A percentile compares a stretch with the other conserved stretches of the same genome.
Evolutionary conservation across 2,888 invertebrate genomes (phyloP).

Genomic region (Agriopis leucophaearia): DNA sequence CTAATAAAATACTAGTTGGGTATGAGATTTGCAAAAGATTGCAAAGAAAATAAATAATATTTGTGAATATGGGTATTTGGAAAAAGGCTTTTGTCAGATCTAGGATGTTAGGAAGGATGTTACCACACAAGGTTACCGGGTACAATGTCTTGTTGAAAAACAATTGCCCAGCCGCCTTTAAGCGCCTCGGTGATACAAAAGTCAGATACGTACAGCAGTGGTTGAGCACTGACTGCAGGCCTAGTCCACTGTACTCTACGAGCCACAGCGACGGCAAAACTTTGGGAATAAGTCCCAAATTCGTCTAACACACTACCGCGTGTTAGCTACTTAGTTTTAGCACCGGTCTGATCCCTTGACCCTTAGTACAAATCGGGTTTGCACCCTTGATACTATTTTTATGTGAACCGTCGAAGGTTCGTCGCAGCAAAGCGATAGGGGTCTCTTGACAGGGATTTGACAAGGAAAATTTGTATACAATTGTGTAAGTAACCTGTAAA

Average conservation of each 20-base stretch:
- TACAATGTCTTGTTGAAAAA: constrained; percentile 85
- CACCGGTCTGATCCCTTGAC: constrained; percentile 74
- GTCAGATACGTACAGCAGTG: constrained; percentile 80
- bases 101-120: constrained; percentile 14
- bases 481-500: constrained; percentile 72
- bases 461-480: constrained; percentile 37
- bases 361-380: constrained; percentile 78
- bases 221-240: constrained; percentile 79
- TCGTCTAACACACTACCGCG: constrained; percentile 6
- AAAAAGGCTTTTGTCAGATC: constrained; percentile 9
- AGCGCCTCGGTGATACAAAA: constrained; percentile 57
- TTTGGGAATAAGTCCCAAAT: constrained; percentile 42
- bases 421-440: constrained; percentile 66
- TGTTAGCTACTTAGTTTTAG: constrained; percentile 41
- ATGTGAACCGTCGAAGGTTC: constrained; percentile 69
- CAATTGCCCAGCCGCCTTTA: constrained; percentile 78
- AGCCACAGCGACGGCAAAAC: constrained; percentile 63
- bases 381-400: constrained; percentile 81
- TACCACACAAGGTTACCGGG: constrained; percentile 67
- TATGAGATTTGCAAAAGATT: background rate
- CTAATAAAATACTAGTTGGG: background rate
- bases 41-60: background rate
- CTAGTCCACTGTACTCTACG: constrained; percentile 64
- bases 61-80: background rate
- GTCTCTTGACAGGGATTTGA: constrained; percentile 73